Conservation (phyloP, 2,888 invertebrate genomes). For the Habroteleia sp. region DNA sequence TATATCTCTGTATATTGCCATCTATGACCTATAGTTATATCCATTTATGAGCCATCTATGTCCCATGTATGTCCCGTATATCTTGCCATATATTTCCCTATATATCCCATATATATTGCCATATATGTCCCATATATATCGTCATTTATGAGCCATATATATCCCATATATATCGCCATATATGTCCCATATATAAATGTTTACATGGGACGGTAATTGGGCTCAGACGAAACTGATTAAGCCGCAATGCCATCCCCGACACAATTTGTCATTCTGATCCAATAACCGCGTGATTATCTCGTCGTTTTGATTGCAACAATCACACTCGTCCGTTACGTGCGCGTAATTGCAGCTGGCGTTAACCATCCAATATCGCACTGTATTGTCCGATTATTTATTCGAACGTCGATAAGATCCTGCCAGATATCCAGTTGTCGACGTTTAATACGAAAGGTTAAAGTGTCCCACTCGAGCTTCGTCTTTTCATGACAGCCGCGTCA, state of each 20-base stretch:
- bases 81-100: too few species aligned
- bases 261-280: slow-evolving; percentile 31
- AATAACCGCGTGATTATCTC: slow-evolving; percentile 30
- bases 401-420: slow-evolving; percentile 19
- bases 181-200: too few species aligned
- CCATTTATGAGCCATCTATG: too few species aligned
- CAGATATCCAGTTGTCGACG: slow-evolving; percentile 44
- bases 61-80: too few species aligned
- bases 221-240: slow-evolving; percentile 20
- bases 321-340: slow-evolving; percentile 1
- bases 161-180: too few species aligned
- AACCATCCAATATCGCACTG: slow-evolving; percentile 14
- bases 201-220: too few species aligned
- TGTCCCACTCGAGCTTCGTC: slow-evolving; percentile 20
- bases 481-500: slow-evolving; percentile 38
- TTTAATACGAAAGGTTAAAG: slow-evolving; percentile 54
- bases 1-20: too few species aligned
- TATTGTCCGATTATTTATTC: slow-evolving; percentile 43
- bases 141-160: too few species aligned
- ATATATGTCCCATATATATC: too few species aligned
- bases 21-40: too few species aligned
- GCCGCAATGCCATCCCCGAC: slow-evolving; percentile 7
- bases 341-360: slow-evolving; percentile 21
- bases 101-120: too few species aligned
- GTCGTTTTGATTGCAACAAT: slow-evolving; percentile 27